Conservation (phyloP, 2,797 vertebrate species). For the Acanthurus tractus region DNA sequence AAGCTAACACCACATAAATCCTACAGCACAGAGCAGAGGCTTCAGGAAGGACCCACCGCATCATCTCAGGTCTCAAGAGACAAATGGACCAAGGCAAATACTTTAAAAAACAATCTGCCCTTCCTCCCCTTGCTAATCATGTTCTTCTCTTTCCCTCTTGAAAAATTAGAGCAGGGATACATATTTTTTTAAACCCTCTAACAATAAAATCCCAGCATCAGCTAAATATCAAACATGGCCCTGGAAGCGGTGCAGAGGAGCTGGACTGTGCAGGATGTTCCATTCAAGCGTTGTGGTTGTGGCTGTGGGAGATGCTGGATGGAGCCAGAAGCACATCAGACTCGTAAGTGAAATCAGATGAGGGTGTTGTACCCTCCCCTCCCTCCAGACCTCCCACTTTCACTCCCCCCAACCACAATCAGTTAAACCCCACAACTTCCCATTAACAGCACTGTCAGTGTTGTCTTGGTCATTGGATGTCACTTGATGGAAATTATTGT, state of each 20-base stretch:
- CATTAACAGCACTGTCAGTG: slow-evolving; percentile 57
- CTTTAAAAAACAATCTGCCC: slow-evolving; percentile 65
- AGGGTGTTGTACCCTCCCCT: slow-evolving; percentile 57
- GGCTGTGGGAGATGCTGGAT: slow-evolving; percentile 65
- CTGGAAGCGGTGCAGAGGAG: slow-evolving; percentile 56
- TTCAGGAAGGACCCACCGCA: slow-evolving; percentile 48
- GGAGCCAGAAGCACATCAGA: slow-evolving; percentile 71
- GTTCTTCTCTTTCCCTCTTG: slow-evolving; percentile 40
- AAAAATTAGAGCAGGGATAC: slow-evolving; percentile 32
- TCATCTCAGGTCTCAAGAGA: slow-evolving; percentile 54
- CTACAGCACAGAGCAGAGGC: slow-evolving; percentile 29
- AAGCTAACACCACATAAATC: slow-evolving; percentile 32
- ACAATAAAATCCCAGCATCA: slow-evolving; percentile 69
- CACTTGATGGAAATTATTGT: slow-evolving; percentile 3
- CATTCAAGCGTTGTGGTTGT: slow-evolving; percentile 74
- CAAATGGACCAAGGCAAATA: slow-evolving; percentile 66
- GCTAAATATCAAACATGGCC: slow-evolving; percentile 72
- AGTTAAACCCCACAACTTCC: slow-evolving; percentile 58
- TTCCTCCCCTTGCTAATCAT: slow-evolving; percentile 45
- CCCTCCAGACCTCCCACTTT: slow-evolving; percentile 76
- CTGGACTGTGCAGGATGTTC: slow-evolving; percentile 64
- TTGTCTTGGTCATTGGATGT: slow-evolving; percentile 38
- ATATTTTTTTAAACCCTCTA: slow-evolving; percentile 18
- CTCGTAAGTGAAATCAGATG: slow-evolving; percentile 80
- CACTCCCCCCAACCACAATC: slow-evolving; percentile 66